Base-by-base conservation (phyloP, 2,888 invertebrate species). In the Lathronympha strigana region DNA sequence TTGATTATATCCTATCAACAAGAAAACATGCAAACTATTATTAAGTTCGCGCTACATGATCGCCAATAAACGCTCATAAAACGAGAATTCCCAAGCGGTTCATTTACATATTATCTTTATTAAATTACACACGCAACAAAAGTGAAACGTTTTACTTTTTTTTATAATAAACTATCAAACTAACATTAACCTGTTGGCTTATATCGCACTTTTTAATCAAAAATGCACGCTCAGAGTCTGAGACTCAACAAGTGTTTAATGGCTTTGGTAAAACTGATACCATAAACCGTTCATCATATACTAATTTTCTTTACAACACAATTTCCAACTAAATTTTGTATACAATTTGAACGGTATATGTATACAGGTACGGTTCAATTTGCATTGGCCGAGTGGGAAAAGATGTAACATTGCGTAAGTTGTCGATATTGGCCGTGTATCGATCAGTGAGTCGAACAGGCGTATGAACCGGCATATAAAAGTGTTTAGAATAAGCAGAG, bases 171-270 rank as follows among this genome's bases (percentile, higher is more conserved):
- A 38, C 38, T 28, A 28, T 50, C 4, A 25, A n/a, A n/a, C n/a
- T 9, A n/a, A 8, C 8, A 25, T 25, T 13, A 15, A 49, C 13
- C n/a, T 47, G 23, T 50, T 50, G 50, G 28, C 15, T 8, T 9
- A 23, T 54, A 54, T 40, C 53, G 15, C n/a, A 23, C 53, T 54
- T 54, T 53, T 54, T 23, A 54, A 54, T 54, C 25, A 23, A 3
- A n/a, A 13, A 23, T 36, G 36, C 23, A 54, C 9, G 15, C n/a
- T n/a, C n/a, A n/a, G 8, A 23, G 13, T 23, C 50, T 28, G 17
- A 23, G 21, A n/a, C 31, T 51, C 11, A 38, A 38, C 38, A n/a
- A 38, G 15, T 38, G 19, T 53, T 36, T 53, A 36, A 53, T 38
- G 17, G 36, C 51, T 33, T 19, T 21, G 19, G 51, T 51, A 33